These are phyloP conservation scores for Callyntrura guangdongensis DNA, from an alignment of 2,888 invertebrate genomes.

Conservation along the genomic window DNA sequence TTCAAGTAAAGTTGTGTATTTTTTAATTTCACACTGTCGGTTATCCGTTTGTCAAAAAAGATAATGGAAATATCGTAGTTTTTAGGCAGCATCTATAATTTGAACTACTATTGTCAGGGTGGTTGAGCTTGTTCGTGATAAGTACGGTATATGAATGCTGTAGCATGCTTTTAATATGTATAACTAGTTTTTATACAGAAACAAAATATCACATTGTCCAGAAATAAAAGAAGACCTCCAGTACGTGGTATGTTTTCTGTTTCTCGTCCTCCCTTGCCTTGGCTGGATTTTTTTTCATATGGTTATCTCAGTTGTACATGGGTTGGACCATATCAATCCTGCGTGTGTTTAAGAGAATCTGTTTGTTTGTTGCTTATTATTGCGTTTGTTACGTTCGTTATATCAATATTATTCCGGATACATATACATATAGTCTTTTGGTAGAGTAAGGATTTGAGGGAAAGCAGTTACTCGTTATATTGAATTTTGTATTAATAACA, in stretches of 20 bases:
- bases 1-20: neutral
- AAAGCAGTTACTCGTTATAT: neutral
- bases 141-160: neutral
- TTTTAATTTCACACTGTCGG: neutral
- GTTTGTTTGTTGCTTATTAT: constrained; percentile 49
- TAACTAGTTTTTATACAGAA: constrained; percentile 26
- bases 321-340: constrained; percentile 67
- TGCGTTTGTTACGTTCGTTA: constrained; percentile 62
- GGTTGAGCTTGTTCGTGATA: too few relatives aligned
- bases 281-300: constrained; percentile 71
- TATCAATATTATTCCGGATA: constrained; percentile 62
- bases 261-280: constrained; percentile 47
- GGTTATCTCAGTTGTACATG: constrained; percentile 53
- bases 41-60: too few relatives aligned
- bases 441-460: too few relatives aligned
- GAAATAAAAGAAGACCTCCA: constrained; percentile 58
- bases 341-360: constrained; percentile 67
- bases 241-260: constrained; percentile 67
- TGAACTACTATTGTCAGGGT: too few relatives aligned
- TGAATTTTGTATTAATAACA: neutral
- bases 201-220: constrained; percentile 71
- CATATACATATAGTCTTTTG: neutral
- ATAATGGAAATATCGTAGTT: too few relatives aligned
- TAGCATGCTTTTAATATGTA: too few relatives aligned
- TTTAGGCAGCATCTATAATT: too few relatives aligned